Evolutionary conservation across 1,140 invertebrate genomes (phyloP).

Genomic region (Drosophila albomicans): DNA sequence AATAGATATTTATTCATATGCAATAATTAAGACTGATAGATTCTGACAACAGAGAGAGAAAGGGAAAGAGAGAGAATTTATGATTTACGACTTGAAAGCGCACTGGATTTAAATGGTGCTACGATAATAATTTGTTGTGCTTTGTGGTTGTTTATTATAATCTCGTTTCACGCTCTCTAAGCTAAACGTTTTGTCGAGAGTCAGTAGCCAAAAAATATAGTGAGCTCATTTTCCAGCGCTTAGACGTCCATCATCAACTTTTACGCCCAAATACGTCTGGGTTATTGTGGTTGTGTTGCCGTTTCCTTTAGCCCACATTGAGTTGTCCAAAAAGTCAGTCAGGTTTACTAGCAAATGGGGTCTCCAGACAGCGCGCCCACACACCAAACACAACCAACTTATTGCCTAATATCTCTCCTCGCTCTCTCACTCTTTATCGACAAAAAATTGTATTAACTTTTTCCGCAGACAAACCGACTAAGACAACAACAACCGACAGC

Average conservation of each 20-base stretch:
- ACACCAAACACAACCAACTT: slow-evolving; percentile 35
- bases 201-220: slow-evolving; percentile 28
- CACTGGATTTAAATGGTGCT: not conserved
- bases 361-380: slow-evolving; percentile 63
- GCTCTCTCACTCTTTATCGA: slow-evolving; percentile 13
- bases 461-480: slow-evolving; percentile 23
- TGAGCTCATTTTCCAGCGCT: slow-evolving; percentile 73
- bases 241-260: slow-evolving; percentile 60
- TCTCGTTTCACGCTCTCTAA: slow-evolving; percentile 58
- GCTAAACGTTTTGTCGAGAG: slow-evolving; percentile 12
- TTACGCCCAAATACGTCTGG: slow-evolving; percentile 73
- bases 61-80: not conserved
- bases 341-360: slow-evolving; percentile 60
- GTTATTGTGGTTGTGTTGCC: slow-evolving; percentile 25
- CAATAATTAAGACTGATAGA: not conserved
- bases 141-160: slow-evolving; percentile 26
- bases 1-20: not conserved
- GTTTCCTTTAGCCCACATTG: slow-evolving; percentile 79
- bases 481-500: slow-evolving; percentile 5
- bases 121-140: slow-evolving; percentile 29
- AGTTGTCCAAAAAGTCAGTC: slow-evolving; percentile 59
- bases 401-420: slow-evolving; percentile 31
- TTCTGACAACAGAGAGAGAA: not conserved
- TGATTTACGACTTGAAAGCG: slow-evolving; percentile 4
- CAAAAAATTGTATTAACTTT: slow-evolving; percentile 31